Conservation (phyloP, 92 coral and sea anemone species). For the Zoanthus gigantus region DNA sequence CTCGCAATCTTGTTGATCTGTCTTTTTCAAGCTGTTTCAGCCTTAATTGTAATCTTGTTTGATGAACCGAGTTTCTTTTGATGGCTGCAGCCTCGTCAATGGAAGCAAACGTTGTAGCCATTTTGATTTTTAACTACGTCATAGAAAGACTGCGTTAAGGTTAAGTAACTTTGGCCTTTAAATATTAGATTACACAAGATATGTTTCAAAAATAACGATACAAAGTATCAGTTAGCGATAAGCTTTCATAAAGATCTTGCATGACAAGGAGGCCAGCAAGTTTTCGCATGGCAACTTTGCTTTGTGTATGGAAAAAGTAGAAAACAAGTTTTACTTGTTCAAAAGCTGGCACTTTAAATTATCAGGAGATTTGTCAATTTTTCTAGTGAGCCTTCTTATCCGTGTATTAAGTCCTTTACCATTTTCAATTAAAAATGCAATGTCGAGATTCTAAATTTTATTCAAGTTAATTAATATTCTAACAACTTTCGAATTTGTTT, state of each 20-base stretch:
- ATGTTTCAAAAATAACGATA: background rate
- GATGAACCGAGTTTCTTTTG: conserved; percentile 82
- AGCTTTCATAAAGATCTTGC: background rate
- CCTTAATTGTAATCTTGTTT: conserved; percentile 75
- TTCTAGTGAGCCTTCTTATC: no score
- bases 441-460: no score
- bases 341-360: no score
- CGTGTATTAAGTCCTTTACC: no score
- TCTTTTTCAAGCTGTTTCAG: conserved; percentile 85
- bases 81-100: conserved; percentile 85
- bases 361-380: no score
- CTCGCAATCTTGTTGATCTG: conserved; percentile 70
- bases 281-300: no score
- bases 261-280: no score
- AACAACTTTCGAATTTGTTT: no score
- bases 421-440: no score
- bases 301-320: no score
- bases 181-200: background rate
- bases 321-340: no score
- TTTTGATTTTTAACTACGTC: background rate
- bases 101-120: conserved; percentile 65
- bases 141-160: background rate
- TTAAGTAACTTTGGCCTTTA: background rate
- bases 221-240: background rate
- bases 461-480: no score